Evolutionary conservation across 1,140 invertebrate genomes (phyloP).

Genomic region (Hyles euphorbiae): DNA sequence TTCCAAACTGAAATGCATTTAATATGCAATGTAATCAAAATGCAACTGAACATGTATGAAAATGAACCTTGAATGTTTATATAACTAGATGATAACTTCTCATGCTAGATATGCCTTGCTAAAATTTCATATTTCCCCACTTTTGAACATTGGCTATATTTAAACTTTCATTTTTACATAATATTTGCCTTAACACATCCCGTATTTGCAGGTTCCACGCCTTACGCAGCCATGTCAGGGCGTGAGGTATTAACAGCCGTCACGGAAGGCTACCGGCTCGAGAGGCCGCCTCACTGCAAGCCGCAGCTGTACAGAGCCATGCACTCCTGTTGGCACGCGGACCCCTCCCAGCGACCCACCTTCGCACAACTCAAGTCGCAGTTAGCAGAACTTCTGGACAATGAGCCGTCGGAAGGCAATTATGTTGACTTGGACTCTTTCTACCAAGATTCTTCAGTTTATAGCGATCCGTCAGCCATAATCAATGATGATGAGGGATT

Average conservation of each 20-base stretch:
- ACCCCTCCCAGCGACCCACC: constrained; percentile 83
- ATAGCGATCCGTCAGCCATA: constrained; percentile 71
- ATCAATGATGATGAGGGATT: constrained; percentile 69
- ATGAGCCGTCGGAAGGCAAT: constrained; percentile 81
- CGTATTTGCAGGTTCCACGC: constrained; percentile 81
- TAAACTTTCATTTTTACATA: too few species aligned
- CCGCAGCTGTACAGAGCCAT: constrained; percentile 86
- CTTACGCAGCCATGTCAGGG: constrained; percentile 87
- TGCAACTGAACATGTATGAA: too few species aligned
- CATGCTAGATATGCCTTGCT: too few species aligned
- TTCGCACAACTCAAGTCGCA: constrained; percentile 83
- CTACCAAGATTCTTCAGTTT: constrained; percentile 81
- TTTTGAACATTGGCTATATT: too few species aligned
- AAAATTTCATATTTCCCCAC: too few species aligned
- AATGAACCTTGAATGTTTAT: too few species aligned
- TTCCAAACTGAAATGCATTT: too few species aligned
- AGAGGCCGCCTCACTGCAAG: constrained; percentile 85
- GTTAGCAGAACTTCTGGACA: constrained; percentile 81
- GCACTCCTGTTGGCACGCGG: constrained; percentile 85
- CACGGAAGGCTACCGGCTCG: constrained; percentile 84
- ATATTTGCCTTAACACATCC: not conserved
- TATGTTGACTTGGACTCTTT: constrained; percentile 88
- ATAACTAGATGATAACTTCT: too few species aligned
- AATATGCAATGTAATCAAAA: too few species aligned
- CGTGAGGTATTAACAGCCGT: constrained; percentile 86